Base-by-base conservation (phyloP, 2,113 vertebrate species). In the Rhadina sibilatrix region DNA sequence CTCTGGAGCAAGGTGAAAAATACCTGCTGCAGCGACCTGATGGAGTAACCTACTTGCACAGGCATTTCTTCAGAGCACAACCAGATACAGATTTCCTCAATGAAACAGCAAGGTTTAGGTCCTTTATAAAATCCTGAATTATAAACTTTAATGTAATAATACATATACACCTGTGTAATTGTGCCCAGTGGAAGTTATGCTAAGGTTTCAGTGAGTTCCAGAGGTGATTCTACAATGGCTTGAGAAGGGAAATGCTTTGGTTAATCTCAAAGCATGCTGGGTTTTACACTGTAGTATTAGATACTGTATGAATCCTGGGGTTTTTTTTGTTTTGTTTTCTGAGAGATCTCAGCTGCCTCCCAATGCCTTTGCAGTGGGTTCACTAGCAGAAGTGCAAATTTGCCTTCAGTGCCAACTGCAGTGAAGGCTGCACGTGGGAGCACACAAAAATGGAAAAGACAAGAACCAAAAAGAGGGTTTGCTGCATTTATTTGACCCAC, bases 1-100 rank as follows among this genome's bases (percentile, higher is more conserved):
- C 61, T 96, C 86, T 47, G 77, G 72, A 93, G 74, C 76, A 92
- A 89, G 87, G 89, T 89, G 87, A 85, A 93, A 95, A 90, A 89
- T 93, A 92, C 49, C 60, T 81, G 90, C 80, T 53, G 65, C 61
- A 53, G 31, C 0, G 5, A 78, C 69, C 6, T 75, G 83, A 33
- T 5, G 28, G 79, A 90, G 79, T 83, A 75, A 84, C 21, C 56
- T 69, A 53, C 64, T 72, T 64, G 78, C 15, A 42, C 30, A 64
- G 60, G 69, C 52, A 63, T 80, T 87, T 95, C 80, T 81, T 77
- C 64, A 68, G 64, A 78, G 65, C 54, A 85, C 23, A 35, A 37
- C n/a, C 86, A 68, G 68, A 24, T 2, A 42, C 21, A 20, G 56
- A 20, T 25, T 81, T 84, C 72, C 80, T 27, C 79, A 46, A 47